Base-by-base conservation (phyloP, 2,888 invertebrate species). In the Drosophila fungiperda region DNA sequence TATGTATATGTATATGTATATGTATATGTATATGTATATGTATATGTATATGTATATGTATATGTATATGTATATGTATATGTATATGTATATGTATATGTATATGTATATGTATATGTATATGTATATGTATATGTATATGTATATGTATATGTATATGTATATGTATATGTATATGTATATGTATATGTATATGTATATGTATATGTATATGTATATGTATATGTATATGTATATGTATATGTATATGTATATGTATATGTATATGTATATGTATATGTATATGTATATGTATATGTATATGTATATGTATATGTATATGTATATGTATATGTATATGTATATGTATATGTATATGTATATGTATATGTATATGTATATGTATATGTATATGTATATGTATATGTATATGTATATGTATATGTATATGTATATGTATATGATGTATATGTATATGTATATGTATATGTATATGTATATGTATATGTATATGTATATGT, bases 271-370 rank as follows among this genome's bases (percentile, higher is more conserved):
- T 45, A 23, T 62, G 20, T 50, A 50, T 33, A n/a, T 52, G 23
- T 33, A 23, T 23, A 23, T 62, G n/a, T 62, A 23, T 53, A 33
- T 42, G 12, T 53, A 26, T 54, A 29, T 36, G 9, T 38, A 23
- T 50, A 33, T 33, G 11, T 58, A 40, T 40, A 23, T 58, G 2
- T 32, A 42, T 40, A 38, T 33, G 67, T 64, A 67, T 67, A 75
- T 50, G 68, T 58, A 45, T 58, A n/a, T 49, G 3, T 38, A 2
- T 38, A 32, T 59, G 6, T 59, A 12, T 48, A 54, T 29, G 7
- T 60, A 20, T 60, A 50, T 60, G n/a, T 62, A 20, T 60, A 50
- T 60, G 20, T 60, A 36, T 60, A 50, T 60, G 20, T 50, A 36
- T 49, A 36, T 50, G 20, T 38, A 38, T 60, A 60, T 50, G 29